Evolutionary conservation across 2,888 invertebrate species (phyloP).

Genomic region (Agrochola litura): DNA sequence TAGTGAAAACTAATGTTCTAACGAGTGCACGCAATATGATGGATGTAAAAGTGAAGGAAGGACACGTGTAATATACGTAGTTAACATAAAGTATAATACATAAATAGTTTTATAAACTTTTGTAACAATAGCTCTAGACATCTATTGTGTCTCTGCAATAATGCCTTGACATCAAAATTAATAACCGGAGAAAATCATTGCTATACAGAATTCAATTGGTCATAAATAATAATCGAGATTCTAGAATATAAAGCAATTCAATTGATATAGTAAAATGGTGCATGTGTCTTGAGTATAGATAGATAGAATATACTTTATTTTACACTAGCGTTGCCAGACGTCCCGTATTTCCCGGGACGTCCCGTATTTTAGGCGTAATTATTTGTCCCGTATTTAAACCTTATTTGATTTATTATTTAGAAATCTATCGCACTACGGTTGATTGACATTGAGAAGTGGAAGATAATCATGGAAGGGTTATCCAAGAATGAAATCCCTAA

Average conservation of each 20-base stretch:
- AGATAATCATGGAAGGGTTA: no score
- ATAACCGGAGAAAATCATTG: conserved; percentile 46
- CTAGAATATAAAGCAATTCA: neutral
- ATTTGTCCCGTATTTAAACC: no score
- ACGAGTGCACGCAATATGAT: neutral
- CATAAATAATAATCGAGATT: conserved; percentile 4
- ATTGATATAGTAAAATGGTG: neutral
- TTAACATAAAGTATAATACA: neutral
- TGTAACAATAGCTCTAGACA: conserved; percentile 32
- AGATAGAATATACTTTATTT: no score
- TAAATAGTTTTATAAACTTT: conserved; percentile 14
- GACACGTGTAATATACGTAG: neutral
- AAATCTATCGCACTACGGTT: no score
- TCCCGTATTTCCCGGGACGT: no score
- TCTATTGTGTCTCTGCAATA: conserved; percentile 41
- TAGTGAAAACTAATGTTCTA: neutral
- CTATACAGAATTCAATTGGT: conserved; percentile 21
- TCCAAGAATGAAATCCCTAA: no score
- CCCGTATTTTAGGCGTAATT: no score
- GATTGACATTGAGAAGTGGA: no score
- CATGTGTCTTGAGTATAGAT: no score
- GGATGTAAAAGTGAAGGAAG: neutral
- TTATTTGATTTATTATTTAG: no score
- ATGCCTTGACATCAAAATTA: conserved; percentile 69
- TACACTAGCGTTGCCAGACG: no score